phyloP scores from a whole-genome alignment of 92 coral and sea anemone species.

The Phenganax stokvisi region DNA sequence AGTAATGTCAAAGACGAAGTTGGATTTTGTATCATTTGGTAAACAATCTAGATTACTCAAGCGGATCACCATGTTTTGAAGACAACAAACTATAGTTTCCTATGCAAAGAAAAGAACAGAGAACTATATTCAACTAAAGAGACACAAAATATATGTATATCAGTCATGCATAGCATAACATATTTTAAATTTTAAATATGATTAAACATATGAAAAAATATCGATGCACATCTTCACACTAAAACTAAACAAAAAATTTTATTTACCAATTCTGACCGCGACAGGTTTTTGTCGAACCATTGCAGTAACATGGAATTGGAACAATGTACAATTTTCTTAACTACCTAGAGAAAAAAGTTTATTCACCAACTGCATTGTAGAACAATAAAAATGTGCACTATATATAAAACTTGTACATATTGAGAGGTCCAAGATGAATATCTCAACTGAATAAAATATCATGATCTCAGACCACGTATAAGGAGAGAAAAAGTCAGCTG shows the following conservation, averaged over 20 bases:
- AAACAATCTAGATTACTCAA: not conserved
- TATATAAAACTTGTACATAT: too few species aligned
- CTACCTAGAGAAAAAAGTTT: constrained; percentile 2
- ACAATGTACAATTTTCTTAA: not conserved
- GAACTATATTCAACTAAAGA: not conserved
- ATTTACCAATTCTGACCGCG: constrained; percentile 15
- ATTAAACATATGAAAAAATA: too few species aligned
- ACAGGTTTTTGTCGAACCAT: constrained; percentile 26
- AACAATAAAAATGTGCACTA: not conserved
- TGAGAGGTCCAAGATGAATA: too few species aligned
- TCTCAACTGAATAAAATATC: too few species aligned
- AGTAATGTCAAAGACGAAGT: not conserved
- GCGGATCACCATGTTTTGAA: constrained; percentile 19
- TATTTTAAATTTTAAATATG: too few species aligned
- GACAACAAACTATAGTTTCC: constrained; percentile 16
- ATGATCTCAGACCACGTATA: too few species aligned
- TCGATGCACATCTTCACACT: too few species aligned
- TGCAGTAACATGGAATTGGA: constrained; percentile 4
- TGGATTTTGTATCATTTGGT: constrained; percentile 1
- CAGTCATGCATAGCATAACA: not conserved
- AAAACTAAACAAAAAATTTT: not conserved
- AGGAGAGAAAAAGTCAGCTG: too few species aligned
- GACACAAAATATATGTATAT: not conserved
- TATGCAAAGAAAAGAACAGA: not conserved
- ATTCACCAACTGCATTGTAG: not conserved